Evolutionary conservation across 2,113 vertebrate genomes (phyloP), one percentile per base, ranked within the genome.

Genomic region (Colaptes auratus): DNA sequence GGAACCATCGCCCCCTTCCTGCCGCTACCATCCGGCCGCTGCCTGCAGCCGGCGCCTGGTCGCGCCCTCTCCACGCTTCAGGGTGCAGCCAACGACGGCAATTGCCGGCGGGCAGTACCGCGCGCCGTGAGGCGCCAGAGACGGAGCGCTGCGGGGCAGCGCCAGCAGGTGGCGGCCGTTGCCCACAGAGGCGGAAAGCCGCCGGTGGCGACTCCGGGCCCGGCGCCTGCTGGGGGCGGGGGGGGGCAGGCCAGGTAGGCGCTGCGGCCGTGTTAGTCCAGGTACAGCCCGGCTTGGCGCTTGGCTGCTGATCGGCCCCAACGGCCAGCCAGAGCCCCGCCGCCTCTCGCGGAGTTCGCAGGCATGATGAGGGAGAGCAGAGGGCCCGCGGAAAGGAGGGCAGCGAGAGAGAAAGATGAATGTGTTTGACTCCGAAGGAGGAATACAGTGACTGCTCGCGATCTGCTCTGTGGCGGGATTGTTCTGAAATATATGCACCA

Each of bases 141-240:
- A 65, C 72, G 50, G 12, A 52, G 12, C 23, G 42, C 12, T 87
- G 53, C 72, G 56, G 4, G 4, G 28, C 42, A 0, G 6, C 5
- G 56, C 86, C 30, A 65, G 70, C 75, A 96, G 96, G 39, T 19
- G 96, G 96, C 92, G 76, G 56, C 31, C 90, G 66, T 53, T 30
- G 61, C 72, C 82, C 69, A 78, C 83, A 23, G 18, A 46, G 33
- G n/a, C 10, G 24, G 27, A 7, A 33, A 52, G 52, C 4, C 3
- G 80, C 5, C 0, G 6, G 9, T 4, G 39, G 0, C 3, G 0
- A 31, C 7, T 7, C 3, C 1, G 15, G 6, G 36, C 9, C 20
- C 1, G 15, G 23, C 50, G 50, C 23, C 23, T 19, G 50, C 23
- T 55, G 31, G n/a, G 10, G 42, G 15, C 19, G 13, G 3, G 10